Percentiles rank a stretch among this genome's conserved stretches.
These are phyloP conservation scores for Pseudotriccus pelzelni DNA, from an alignment of 2,797 vertebrate genomes.

Conservation along the genomic window DNA sequence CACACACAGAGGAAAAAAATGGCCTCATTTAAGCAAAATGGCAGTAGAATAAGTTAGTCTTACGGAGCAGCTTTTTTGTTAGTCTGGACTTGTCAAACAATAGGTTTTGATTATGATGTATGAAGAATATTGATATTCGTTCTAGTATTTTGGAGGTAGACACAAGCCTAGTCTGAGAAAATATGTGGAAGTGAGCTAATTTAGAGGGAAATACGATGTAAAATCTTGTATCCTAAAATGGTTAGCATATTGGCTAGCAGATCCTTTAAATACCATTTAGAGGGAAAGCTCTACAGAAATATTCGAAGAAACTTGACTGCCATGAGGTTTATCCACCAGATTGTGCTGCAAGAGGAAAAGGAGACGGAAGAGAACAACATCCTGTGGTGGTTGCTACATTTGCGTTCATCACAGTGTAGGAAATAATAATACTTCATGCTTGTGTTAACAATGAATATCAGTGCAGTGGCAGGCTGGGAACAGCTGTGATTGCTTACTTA, in stretches of 20 bases:
- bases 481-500: neutral
- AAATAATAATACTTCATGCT: neutral
- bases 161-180: neutral
- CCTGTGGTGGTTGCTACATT: neutral
- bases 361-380: neutral
- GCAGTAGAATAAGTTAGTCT: neutral
- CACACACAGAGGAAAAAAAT: neutral
- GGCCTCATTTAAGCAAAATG: neutral
- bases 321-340: neutral
- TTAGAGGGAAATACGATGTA: neutral
- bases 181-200: neutral
- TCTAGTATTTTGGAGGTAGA: neutral
- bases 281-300: neutral
- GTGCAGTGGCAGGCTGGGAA: neutral
- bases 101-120: neutral
- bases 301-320: neutral
- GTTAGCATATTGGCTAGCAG: neutral
- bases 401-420: neutral
- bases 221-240: neutral
- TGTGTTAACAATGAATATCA: neutral
- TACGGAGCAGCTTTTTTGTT: neutral
- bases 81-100: neutral
- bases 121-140: neutral
- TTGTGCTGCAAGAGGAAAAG: neutral
- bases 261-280: neutral